Evolutionary conservation across 2,888 invertebrate genomes (phyloP).

Genomic region (Lacanobia wlatinum): DNA sequence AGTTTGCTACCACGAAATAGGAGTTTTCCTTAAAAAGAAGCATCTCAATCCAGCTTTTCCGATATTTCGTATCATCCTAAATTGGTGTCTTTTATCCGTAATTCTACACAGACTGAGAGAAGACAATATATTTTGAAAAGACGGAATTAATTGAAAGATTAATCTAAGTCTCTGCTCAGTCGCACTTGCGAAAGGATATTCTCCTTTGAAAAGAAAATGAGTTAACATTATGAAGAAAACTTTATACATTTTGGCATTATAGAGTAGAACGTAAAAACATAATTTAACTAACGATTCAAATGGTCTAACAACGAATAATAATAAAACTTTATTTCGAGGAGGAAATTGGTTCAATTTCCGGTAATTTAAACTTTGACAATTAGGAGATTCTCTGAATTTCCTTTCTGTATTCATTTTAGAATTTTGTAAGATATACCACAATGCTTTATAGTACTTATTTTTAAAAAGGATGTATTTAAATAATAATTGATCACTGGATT

Average conservation of each 20-base stretch:
- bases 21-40: neutral
- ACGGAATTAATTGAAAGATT: slow-evolving; percentile 67
- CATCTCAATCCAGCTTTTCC: neutral
- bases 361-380: slow-evolving; percentile 6
- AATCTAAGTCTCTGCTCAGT: slow-evolving; percentile 52
- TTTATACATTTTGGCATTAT: slow-evolving; percentile 13
- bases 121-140: slow-evolving; percentile 58
- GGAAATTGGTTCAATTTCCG: slow-evolving; percentile 11
- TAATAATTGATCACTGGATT: no score
- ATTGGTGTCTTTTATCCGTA: slow-evolving; percentile 27
- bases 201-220: slow-evolving; percentile 54
- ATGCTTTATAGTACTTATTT: neutral
- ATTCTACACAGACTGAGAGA: slow-evolving; percentile 32
- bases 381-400: neutral
- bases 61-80: slow-evolving; percentile 5
- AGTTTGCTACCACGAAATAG: neutral
- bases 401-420: neutral
- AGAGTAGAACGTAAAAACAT: neutral
- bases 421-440: neutral
- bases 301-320: neutral
- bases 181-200: slow-evolving; percentile 24
- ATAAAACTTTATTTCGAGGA: slow-evolving; percentile 7
- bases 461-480: no score
- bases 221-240: slow-evolving; percentile 37
- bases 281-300: slow-evolving; percentile 15